Evolutionary conservation across 2,797 vertebrate genomes (phyloP).

Genomic region (Mus spretus): DNA sequence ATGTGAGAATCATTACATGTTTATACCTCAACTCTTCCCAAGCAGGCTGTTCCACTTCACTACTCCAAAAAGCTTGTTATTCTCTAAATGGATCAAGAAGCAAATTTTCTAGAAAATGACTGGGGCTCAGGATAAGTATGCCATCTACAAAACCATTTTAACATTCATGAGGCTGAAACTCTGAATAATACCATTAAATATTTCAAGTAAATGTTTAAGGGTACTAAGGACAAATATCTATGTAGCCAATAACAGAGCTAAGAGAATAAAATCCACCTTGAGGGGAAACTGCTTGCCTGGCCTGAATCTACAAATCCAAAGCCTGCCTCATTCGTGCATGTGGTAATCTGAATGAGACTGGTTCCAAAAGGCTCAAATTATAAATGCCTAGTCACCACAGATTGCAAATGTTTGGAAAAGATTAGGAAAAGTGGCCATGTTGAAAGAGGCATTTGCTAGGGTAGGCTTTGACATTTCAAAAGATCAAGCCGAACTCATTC

Average conservation of each 20-base stretch:
- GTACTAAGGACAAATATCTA: background rate
- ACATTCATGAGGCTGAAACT: background rate
- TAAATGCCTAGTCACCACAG: too few relatives aligned
- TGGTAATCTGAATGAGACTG: background rate
- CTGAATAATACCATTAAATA: background rate
- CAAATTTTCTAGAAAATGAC: background rate
- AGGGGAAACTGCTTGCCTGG: background rate
- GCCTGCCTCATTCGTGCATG: background rate
- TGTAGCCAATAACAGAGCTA: background rate
- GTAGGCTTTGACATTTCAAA: background rate
- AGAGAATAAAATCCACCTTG: background rate
- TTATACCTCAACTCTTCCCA: background rate
- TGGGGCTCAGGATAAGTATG: background rate
- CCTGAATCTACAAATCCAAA: background rate
- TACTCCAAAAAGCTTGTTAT: background rate
- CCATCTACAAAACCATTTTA: background rate
- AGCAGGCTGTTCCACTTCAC: background rate
- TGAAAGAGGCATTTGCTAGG: too few relatives aligned
- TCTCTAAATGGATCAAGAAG: background rate
- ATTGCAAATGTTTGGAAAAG: too few relatives aligned
- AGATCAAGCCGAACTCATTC: background rate
- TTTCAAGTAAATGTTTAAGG: background rate
- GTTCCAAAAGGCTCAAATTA: background rate
- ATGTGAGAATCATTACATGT: background rate
- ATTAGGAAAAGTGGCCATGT: too few relatives aligned